Percentiles rank a stretch among this genome's conserved stretches.
Evolutionary conservation across 2,888 invertebrate genomes (phyloP).

Genomic region (Chrysodeixis includens): DNA sequence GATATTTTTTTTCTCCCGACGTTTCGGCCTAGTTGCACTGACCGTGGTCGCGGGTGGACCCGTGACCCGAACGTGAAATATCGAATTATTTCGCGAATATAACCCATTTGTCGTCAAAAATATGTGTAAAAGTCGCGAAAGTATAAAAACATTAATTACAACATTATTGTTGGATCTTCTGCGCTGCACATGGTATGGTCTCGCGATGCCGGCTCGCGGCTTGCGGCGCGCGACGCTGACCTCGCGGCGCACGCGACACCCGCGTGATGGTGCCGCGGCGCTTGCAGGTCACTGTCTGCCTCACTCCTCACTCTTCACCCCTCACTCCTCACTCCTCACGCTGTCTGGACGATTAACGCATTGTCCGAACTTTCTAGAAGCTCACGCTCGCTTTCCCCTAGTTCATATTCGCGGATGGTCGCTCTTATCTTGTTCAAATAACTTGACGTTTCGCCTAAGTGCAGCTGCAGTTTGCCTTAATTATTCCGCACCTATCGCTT

Average conservation of each 20-base stretch:
- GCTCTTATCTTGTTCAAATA: slow-evolving; percentile 53
- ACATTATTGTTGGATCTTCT: slow-evolving; percentile 15
- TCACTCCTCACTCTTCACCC: slow-evolving; percentile 27
- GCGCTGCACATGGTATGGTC: slow-evolving; percentile 7
- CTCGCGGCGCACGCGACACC: slow-evolving; percentile 61
- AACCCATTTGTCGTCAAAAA: too few species aligned
- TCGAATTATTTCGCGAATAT: too few species aligned
- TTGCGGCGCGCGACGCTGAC: slow-evolving; percentile 46
- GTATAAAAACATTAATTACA: neutral
- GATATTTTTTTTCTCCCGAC: too few species aligned
- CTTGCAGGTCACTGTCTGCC: slow-evolving; percentile 64
- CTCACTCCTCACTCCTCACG: slow-evolving; percentile 27
- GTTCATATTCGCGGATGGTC: slow-evolving; percentile 53
- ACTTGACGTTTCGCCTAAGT: slow-evolving; percentile 43
- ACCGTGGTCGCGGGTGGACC: too few species aligned
- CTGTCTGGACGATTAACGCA: slow-evolving; percentile 65
- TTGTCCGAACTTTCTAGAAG: slow-evolving; percentile 72
- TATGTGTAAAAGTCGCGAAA: too few species aligned
- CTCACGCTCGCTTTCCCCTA: slow-evolving; percentile 63
- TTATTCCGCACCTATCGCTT: slow-evolving; percentile 39
- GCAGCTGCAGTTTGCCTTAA: slow-evolving; percentile 46
- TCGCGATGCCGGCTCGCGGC: neutral
- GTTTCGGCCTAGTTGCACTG: too few species aligned
- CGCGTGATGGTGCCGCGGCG: slow-evolving; percentile 62
- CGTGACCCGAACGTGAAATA: too few species aligned